Base-by-base conservation (phyloP, 1,140 invertebrate genomes). In the Olivierus martensii region DNA sequence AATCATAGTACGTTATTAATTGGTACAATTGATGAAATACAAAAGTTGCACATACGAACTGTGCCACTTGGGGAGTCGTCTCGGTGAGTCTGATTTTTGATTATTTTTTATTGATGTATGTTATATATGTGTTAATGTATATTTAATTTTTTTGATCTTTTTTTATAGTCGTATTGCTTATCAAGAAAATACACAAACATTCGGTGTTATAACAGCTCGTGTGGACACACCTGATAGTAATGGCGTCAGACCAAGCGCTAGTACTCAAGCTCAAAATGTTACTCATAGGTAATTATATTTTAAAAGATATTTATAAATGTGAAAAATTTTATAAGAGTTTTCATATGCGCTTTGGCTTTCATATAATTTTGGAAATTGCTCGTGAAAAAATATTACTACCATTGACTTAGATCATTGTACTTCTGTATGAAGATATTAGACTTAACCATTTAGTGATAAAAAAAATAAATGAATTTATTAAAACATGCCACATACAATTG, bases 21-120 rank as follows among this genome's bases (percentile, higher is more conserved):
- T 65, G 95, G 96, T 36, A 97, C 92, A 0, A 98, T 99, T 61
- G 94, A 98, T 73, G 93, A 97, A 72, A 97, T 98, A 59, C 93
- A 97, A 70, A 98, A 97, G 66, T 69, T 98, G 22, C 94, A 98
- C 67, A 97, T 98, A 58, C 72, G 92, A 37, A 96, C 92, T 1
- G 87, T 99, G 22, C 87, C 87, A 0, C 69, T 99, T 1, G 85
- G 87, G 9, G 95, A 99, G 74, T 89, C 91, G 2, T 91, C 93
- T 0, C 75, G 89, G 56, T 58, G 39, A 49, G 18, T 43, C 11
- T 36, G 3, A n/a, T 36, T 43, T 14, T 28, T n/a, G n/a, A n/a
- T n/a, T n/a, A 44, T 10, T 10, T 38, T 38, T 38, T n/a, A 38
- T 47, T 45, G 6, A 46, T 18, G 17, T 42, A 2, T 17, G 2